Percentiles rank a stretch among this genome's conserved stretches.
phyloP scores from a whole-genome alignment of 2,797 vertebrate genomes.

The Sarcophilus harrisii region DNA sequence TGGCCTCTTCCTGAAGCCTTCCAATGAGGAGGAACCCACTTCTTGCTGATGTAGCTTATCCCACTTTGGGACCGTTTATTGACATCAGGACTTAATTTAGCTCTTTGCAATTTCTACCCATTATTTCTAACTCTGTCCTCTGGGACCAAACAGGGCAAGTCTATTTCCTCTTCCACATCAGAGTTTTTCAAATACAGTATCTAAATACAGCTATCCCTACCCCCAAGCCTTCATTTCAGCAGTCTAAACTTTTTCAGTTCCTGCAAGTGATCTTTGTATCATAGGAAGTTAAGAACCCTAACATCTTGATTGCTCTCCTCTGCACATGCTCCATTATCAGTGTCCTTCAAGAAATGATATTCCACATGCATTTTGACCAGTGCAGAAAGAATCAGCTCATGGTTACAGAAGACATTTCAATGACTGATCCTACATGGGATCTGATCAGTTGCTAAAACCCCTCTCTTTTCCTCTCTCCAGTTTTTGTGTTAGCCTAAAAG shows the following conservation, averaged over 20 bases:
- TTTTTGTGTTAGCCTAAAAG: not conserved
- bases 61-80: not conserved
- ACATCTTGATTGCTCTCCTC: not conserved
- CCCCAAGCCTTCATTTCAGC: not conserved
- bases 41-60: not conserved
- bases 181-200: not conserved
- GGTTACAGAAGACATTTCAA: not conserved
- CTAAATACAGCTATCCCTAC: not conserved
- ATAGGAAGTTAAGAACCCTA: not conserved
- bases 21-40: not conserved
- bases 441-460: not conserved
- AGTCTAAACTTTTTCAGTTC: not conserved
- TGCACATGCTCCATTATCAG: not conserved
- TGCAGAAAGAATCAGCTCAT: not conserved
- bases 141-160: not conserved
- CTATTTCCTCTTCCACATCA: not conserved
- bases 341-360: not conserved
- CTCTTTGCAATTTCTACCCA: not conserved
- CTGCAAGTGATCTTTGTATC: not conserved
- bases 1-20: not conserved
- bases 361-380: not conserved
- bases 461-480: not conserved
- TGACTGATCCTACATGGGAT: not conserved
- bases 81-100: not conserved
- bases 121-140: not conserved